These are phyloP conservation scores for Aricia agestis DNA, from an alignment of 1,140 invertebrate species.

Conservation along the genomic window DNA sequence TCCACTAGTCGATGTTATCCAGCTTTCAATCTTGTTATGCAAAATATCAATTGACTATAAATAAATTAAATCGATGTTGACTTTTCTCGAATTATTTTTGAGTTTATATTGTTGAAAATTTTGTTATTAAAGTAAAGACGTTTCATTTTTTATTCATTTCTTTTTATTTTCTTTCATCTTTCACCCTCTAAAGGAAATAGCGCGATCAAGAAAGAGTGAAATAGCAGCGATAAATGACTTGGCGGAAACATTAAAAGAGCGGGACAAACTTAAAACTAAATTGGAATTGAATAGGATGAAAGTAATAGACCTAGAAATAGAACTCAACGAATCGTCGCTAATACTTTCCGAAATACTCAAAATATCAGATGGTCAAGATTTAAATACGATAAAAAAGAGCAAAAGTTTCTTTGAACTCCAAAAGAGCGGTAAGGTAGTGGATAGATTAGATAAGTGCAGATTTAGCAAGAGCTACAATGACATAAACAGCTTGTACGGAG, in stretches of 20 bases:
- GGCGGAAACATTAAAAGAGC: conserved; percentile 48
- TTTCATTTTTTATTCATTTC: conserved; percentile 47
- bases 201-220: conserved; percentile 55
- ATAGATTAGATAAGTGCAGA: conserved; percentile 63
- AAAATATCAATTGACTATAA: conserved; percentile 59
- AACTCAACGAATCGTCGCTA: conserved; percentile 65
- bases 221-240: conserved; percentile 56
- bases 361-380: conserved; percentile 59
- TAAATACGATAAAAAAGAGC: conserved; percentile 57
- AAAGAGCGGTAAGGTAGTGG: conserved; percentile 72
- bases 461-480: conserved; percentile 62
- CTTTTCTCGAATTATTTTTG: conserved; percentile 62
- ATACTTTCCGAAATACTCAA: conserved; percentile 66
- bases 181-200: conserved; percentile 56
- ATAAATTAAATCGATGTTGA: conserved; percentile 61
- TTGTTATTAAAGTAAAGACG: conserved; percentile 59
- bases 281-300: conserved; percentile 64
- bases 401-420: conserved; percentile 67
- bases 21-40: conserved; percentile 70
- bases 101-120: conserved; percentile 64
- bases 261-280: conserved; percentile 56
- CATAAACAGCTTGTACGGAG: conserved; percentile 41
- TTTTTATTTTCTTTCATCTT: conserved; percentile 55
- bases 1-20: conserved; percentile 69
- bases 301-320: conserved; percentile 68